Conservation (phyloP, 2,888 invertebrate species). For the Malacosoma neustria region DNA sequence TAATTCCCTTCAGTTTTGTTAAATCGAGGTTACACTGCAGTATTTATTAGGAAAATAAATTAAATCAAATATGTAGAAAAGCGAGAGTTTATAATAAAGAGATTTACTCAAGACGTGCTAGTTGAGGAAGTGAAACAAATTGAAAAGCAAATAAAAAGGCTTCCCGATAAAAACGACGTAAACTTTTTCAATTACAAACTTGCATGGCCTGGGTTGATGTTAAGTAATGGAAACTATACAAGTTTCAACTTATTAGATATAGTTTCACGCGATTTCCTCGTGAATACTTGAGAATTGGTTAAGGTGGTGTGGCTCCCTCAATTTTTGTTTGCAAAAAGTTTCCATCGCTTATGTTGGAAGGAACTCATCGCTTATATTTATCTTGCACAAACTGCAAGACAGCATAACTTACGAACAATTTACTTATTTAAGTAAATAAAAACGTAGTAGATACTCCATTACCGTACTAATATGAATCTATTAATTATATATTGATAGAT, state of each 20-base stretch:
- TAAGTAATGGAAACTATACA: slow-evolving; percentile 31
- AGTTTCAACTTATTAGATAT: slow-evolving; percentile 16
- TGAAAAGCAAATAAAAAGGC: slow-evolving; percentile 36
- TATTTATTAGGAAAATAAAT: too few relatives aligned
- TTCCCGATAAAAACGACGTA: slow-evolving; percentile 32
- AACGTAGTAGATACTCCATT: too few relatives aligned
- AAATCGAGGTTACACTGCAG: too few relatives aligned
- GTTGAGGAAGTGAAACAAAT: slow-evolving; percentile 25
- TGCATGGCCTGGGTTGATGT: slow-evolving; percentile 51
- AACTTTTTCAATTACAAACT: slow-evolving; percentile 74
- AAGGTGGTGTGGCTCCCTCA: not conserved
- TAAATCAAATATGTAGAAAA: not conserved
- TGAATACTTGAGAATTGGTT: not conserved
- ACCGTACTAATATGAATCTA: too few relatives aligned
- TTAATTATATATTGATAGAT: too few relatives aligned
- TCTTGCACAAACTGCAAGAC: too few relatives aligned
- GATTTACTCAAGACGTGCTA: slow-evolving; percentile 16
- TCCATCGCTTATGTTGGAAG: too few relatives aligned
- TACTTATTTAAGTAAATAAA: too few relatives aligned
- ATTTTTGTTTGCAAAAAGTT: too few relatives aligned
- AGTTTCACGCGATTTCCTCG: slow-evolving; percentile 6
- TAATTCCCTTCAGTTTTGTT: too few relatives aligned
- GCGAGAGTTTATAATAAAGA: not conserved
- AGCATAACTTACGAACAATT: too few relatives aligned
- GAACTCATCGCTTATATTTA: too few relatives aligned